Base-by-base conservation (phyloP, 2,888 invertebrate species). In the Crossocerus cetratus region DNA sequence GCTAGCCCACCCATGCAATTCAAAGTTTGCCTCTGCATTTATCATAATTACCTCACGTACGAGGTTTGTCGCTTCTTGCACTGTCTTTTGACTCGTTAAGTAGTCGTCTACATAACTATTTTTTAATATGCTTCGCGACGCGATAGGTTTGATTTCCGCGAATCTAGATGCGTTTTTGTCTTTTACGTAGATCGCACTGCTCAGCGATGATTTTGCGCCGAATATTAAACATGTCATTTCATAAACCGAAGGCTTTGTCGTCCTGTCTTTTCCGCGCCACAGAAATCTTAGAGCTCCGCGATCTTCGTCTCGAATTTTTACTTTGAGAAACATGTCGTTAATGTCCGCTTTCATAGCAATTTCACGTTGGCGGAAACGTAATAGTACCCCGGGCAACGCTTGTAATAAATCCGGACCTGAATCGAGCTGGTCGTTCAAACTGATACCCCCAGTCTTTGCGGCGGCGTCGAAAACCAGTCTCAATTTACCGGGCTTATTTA, bases 101-200 rank as follows among this genome's bases (percentile, higher is more conserved):
- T n/a, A 58, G 11, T 42, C 58, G 14, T 58, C 58, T 43, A 58
- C 43, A 14, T 58, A 58, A 5, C 58, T 42, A 18, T 58, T 42
- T 3, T 8, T 18, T 2, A 5, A 8, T 4, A 58, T 42, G 20
- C 42, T 58, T 16, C 2, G 2, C n/a, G n/a, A n/a, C 42, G 42
- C 16, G 2, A 2, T 3, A 2, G 32, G 32, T 0, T 32, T 2
- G 1, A 2, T 18, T 1, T 16, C 0, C 32, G 3, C 22, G 2
- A 14, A 58, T 1, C 13, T 5, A 13, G 8, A 16, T 2, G 57
- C 57, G 11, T 58, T 58, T 2, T n/a, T 3, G 14, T 58, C 14
- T n/a, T 58, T 58, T 1, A 58, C 16, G 14, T 18, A 58, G 3
- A 58, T 58, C 16, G 57, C 57, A 8, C 42, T 58, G 13, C 32